These are phyloP conservation scores for Festucalex cinctus DNA, from an alignment of 2,113 vertebrate species.

Conservation along the genomic window DNA sequence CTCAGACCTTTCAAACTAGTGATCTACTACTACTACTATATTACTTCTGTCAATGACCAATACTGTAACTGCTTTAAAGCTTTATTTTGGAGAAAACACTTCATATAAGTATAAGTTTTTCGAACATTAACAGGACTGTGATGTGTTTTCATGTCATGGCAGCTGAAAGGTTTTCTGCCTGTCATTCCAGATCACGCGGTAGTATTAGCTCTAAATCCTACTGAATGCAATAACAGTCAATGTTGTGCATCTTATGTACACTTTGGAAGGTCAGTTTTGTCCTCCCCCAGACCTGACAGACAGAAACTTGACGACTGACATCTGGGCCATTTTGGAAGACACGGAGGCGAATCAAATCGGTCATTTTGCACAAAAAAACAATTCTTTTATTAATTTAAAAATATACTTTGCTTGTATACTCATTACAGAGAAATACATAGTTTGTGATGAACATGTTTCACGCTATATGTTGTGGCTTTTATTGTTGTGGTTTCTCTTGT, in stretches of 20 bases:
- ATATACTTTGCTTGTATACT: constrained; percentile 13
- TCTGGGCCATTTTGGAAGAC: background rate
- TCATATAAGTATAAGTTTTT: constrained; percentile 27
- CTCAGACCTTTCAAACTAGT: background rate
- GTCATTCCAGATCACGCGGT: constrained; percentile 17
- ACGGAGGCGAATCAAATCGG: background rate
- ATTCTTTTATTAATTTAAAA: constrained; percentile 17
- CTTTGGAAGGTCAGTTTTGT: constrained; percentile 14
- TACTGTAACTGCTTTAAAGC: constrained; percentile 17
- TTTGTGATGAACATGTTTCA: constrained; percentile 14
- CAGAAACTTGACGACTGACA: background rate
- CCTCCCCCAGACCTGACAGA: background rate
- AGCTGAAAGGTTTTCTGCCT: constrained; percentile 4
- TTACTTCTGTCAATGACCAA: constrained; percentile 17
- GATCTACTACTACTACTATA: background rate
- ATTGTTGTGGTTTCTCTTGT: constrained; percentile 2
- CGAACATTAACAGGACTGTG: constrained; percentile 15
- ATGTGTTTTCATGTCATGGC: constrained; percentile 11
- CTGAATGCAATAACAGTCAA: constrained; percentile 27
- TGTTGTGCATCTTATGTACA: constrained; percentile 42
- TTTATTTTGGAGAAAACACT: constrained; percentile 33
- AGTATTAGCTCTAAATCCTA: constrained; percentile 14
- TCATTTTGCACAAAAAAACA: constrained; percentile 36
- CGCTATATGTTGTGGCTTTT: constrained; percentile 8
- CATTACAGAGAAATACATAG: constrained; percentile 31